A percentile compares a stretch with the other conserved stretches of the same genome.
phyloP scores from a whole-genome alignment of 2,888 invertebrate genomes.

The Axea sp. region DNA sequence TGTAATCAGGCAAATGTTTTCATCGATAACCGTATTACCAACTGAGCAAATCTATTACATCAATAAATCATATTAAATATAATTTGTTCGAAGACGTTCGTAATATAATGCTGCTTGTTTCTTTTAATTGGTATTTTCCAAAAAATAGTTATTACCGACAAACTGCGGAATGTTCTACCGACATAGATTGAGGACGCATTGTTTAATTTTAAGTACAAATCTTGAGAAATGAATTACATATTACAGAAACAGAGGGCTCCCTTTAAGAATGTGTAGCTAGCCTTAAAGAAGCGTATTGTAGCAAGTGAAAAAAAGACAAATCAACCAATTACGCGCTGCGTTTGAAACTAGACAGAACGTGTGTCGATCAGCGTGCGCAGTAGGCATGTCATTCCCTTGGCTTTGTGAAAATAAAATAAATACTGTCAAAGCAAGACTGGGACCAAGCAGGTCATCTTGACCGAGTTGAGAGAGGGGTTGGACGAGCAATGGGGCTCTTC shows the following conservation, averaged over 20 bases:
- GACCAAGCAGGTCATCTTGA: constrained; percentile 38
- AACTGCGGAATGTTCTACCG: constrained; percentile 29
- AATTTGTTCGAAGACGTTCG: too few relatives aligned
- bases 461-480: constrained; percentile 28
- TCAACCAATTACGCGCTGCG: constrained; percentile 52
- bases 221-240: constrained; percentile 1
- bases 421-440: constrained; percentile 54
- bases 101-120: too few relatives aligned
- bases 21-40: too few relatives aligned
- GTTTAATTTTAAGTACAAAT: background rate
- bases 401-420: constrained; percentile 59
- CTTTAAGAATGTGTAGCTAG: constrained; percentile 54
- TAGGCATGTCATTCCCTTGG: constrained; percentile 61
- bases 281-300: constrained; percentile 57
- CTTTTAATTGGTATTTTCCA: too few relatives aligned
- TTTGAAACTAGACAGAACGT: constrained; percentile 49
- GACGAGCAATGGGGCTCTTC: constrained; percentile 17
- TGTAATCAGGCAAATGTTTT: too few relatives aligned
- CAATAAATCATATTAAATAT: too few relatives aligned
- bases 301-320: constrained; percentile 56
- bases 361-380: constrained; percentile 61
- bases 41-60: too few relatives aligned
- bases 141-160: constrained; percentile 31
- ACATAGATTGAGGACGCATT: constrained; percentile 2
- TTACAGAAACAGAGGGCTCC: constrained; percentile 40